Conservation (phyloP, 2,113 vertebrate species). For the Charina bottae region DNA sequence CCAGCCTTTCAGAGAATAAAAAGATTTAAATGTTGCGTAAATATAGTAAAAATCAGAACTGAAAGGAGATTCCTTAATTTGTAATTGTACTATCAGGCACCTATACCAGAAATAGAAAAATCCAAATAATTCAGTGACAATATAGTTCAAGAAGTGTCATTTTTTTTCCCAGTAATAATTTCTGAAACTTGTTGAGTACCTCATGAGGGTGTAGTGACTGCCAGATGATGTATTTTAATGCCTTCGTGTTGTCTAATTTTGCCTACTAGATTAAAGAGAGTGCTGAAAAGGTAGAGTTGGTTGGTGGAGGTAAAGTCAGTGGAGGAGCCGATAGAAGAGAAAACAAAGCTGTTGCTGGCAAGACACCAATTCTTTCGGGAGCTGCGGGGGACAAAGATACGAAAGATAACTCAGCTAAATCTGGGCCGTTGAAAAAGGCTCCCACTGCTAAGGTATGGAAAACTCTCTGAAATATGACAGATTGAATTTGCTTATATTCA, state of each 20-base stretch:
- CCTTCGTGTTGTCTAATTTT: conserved; percentile 34
- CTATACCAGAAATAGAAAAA: neutral
- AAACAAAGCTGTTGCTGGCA: conserved; percentile 75
- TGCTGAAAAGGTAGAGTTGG: conserved; percentile 92
- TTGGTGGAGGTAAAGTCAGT: conserved; percentile 80
- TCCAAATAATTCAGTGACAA: neutral
- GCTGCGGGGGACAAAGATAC: conserved; percentile 76
- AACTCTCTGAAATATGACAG: neutral
- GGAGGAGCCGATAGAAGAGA: conserved; percentile 78
- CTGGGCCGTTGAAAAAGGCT: conserved; percentile 82
- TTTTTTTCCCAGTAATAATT: neutral
- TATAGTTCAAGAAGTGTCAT: neutral
- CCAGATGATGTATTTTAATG: conserved; percentile 3
- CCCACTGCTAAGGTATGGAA: conserved; percentile 80
- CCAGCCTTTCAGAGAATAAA: neutral
- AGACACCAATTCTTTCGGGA: conserved; percentile 69
- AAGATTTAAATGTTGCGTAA: neutral
- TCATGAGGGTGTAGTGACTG: neutral
- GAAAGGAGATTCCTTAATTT: neutral
- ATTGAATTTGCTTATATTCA: neutral
- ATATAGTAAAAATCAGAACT: neutral
- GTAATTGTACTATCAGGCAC: neutral
- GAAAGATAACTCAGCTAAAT: conserved; percentile 76
- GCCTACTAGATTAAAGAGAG: conserved; percentile 90
- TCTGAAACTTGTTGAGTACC: rapidly evolving